Base-by-base conservation (phyloP, 2,888 invertebrate species). In the Anodontia alba region DNA sequence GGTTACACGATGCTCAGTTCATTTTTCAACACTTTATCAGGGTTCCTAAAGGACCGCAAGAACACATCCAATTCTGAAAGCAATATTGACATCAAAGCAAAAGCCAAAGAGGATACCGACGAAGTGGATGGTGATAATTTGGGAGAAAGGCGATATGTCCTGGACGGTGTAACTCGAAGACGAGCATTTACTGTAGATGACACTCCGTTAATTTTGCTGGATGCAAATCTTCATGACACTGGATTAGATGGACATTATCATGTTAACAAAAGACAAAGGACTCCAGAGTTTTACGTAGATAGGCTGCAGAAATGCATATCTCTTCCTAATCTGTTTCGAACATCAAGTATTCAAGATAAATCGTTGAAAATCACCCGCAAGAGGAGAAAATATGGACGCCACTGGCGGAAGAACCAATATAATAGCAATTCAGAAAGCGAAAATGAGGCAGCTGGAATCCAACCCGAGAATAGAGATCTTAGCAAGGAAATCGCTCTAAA, bases 301-400 rank as follows among this genome's bases (percentile, higher is more conserved):
- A 62, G 33, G 33, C 10, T 31, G 62, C 33, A 31, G 17, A 62
- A 62, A 8, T 62, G 62, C n/a, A 33, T 31, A 17, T 62, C 62
- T 15, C 62, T 62, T 15, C 62, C 62, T 5, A 62, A 62, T 33
- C 7, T 62, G 17, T 62, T 62, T 62, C 31, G 62, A 8, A 62
- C 62, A 20, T 33, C 62, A 31, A 62, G 62, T 33, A 62, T 62
- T 33, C 62, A 62, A 62, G 62, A 62, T 3, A 62, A 62, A 20
- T 62, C 62, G 1, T 33, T 62, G 62, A 62, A 62, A 33, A 62
- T 62, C 12, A 3, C 62, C 3, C 62, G 62, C 7, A 62, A 33
- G 29, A 31, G 62, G 7, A 62, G 33, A 33, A 62, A 62, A 33
- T 20, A 62, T 33, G 57, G 26, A 57, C 15, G 57, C 2, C 29